Percentiles rank a stretch among this genome's conserved stretches.
Evolutionary conservation across 2,113 vertebrate species (phyloP).

Genomic region (Talpa occidentalis): DNA sequence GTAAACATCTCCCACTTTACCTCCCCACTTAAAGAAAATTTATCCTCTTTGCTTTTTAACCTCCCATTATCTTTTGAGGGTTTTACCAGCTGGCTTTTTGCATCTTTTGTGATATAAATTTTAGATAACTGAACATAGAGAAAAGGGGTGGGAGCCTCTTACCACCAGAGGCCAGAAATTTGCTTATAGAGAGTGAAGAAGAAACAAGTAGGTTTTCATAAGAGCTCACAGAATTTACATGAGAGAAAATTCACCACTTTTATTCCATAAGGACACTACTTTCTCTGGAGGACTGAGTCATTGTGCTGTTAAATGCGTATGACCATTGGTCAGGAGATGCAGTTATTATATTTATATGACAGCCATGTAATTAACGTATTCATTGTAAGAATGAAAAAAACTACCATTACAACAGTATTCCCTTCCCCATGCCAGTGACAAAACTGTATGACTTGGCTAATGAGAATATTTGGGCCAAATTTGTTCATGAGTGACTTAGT

Average conservation of each 20-base stretch:
- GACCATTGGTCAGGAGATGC: not conserved
- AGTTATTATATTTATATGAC: not conserved
- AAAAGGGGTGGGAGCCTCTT: not conserved
- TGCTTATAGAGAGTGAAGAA: not conserved
- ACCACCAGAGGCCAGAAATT: not conserved
- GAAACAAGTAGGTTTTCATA: not conserved
- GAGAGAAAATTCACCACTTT: not conserved
- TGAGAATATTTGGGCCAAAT: not conserved
- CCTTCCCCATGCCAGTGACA: not conserved
- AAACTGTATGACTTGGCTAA: not conserved
- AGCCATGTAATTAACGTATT: not conserved
- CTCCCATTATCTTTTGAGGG: not conserved
- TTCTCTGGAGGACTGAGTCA: not conserved
- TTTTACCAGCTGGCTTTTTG: not conserved
- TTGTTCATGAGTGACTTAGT: not conserved
- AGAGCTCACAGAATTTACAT: not conserved
- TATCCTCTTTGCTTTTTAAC: not conserved
- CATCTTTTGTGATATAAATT: constrained; percentile 32
- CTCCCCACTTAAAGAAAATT: not conserved
- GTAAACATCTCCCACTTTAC: not conserved
- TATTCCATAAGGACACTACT: not conserved
- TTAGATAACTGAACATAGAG: not conserved
- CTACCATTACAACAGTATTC: too few species aligned
- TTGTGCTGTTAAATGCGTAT: not conserved
- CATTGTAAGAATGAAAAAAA: not conserved